These are phyloP conservation scores for Leuciscus idus DNA, from an alignment of 2,113 vertebrate genomes.

Conservation along the genomic window DNA sequence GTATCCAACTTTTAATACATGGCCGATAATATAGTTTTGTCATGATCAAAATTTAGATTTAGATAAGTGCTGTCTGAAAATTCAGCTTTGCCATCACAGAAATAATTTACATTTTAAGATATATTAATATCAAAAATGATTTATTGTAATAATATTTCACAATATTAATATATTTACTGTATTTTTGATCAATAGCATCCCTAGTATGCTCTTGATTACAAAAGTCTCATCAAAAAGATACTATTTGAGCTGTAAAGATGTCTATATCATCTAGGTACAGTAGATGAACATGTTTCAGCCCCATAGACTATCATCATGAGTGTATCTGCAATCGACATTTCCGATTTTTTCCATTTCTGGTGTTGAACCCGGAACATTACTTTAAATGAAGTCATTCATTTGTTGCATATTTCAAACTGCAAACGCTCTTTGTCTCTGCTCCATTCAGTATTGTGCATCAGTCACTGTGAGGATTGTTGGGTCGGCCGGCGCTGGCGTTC, in stretches of 20 bases:
- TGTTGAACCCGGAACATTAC: background rate
- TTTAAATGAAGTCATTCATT: slow-evolving; percentile 15
- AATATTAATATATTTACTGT: background rate
- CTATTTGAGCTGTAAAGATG: too few species aligned
- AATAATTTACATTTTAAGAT: background rate
- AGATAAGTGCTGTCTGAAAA: background rate
- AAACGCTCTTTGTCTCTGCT: slow-evolving; percentile 62
- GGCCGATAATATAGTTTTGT: background rate
- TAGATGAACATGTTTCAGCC: too few species aligned
- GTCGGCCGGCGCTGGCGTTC: slow-evolving; percentile 59
- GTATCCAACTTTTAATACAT: background rate
- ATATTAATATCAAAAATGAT: background rate
- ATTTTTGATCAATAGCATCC: background rate
- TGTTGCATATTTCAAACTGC: background rate
- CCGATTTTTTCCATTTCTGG: background rate
- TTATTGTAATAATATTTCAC: background rate
- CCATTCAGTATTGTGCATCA: slow-evolving; percentile 61
- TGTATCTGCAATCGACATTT: background rate
- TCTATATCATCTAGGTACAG: too few species aligned
- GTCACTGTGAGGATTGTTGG: slow-evolving; percentile 65
- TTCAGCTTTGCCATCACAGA: background rate
- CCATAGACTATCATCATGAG: too few species aligned
- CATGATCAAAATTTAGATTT: background rate
- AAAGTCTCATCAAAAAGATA: too few species aligned
- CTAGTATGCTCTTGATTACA: too few species aligned